Conservation (phyloP, 2,888 invertebrate species). For the Idaea aversata region DNA sequence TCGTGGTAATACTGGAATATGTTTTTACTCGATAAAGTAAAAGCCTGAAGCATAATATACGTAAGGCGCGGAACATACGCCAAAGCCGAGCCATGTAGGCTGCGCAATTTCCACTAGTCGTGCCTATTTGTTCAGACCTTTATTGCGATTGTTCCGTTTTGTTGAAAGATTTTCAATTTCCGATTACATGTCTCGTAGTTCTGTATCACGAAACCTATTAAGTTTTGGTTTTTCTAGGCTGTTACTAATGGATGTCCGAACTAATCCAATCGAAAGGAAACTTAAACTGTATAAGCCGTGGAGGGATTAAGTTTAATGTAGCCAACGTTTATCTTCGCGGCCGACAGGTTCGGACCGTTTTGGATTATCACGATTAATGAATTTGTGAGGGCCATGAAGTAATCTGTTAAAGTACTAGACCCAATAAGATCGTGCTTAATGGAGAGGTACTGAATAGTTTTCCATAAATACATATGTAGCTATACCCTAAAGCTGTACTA, state of each 20-base stretch:
- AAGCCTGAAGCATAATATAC: background rate
- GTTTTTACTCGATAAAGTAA: background rate
- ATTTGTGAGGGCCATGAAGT: conserved; percentile 25
- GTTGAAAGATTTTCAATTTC: conserved; percentile 7
- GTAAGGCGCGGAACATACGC: no score
- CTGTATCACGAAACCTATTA: conserved; percentile 13
- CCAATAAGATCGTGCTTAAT: conserved; percentile 17
- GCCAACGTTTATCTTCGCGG: conserved; percentile 31
- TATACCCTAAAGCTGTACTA: background rate
- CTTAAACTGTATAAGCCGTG: conserved; percentile 30
- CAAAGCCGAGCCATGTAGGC: no score
- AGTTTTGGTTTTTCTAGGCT: conserved; percentile 20
- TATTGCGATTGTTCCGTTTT: conserved; percentile 18
- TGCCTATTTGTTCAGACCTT: no score
- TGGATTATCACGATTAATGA: conserved; percentile 36
- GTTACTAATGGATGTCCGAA: conserved; percentile 28
- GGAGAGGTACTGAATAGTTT: conserved; percentile 10
- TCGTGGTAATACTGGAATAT: conserved; percentile 32
- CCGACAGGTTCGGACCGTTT: conserved; percentile 30
- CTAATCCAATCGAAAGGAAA: conserved; percentile 33
- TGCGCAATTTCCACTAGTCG: no score
- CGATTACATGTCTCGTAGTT: conserved; percentile 11
- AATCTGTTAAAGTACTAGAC: conserved; percentile 19
- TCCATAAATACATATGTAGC: background rate
- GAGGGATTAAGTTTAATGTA: conserved; percentile 31